Base-by-base conservation (phyloP, 2,113 vertebrate species). In the Hiodon tergisus region DNA sequence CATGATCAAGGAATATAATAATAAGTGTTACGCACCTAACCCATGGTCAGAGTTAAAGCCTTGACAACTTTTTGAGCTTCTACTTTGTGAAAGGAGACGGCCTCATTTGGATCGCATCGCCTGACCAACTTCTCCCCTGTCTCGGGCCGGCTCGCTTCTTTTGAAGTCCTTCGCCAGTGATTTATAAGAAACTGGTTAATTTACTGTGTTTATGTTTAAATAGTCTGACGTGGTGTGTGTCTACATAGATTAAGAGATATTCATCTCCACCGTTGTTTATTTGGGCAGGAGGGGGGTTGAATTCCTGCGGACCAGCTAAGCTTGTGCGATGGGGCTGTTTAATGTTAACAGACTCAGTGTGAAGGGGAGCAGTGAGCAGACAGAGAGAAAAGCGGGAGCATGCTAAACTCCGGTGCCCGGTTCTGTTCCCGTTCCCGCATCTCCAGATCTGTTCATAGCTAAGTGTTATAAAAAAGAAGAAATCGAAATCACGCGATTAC, bases 191-290 rank as follows among this genome's bases (percentile, higher is more conserved):
- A 57, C 10, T 11, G 10, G 0, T 48, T 50, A 48, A 14, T 62
- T 11, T 9, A 61, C 51, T 2, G 52, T 53, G 71, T 61, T 62
- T 72, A 16, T 14, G 13, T 63, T 51, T 73, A 10, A 73, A 47
- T 13, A 58, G 17, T 11, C 48, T 17, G 48, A 65, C 65, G 72
- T 65, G 72, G 50, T 7, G 61, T 57, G 73, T 59, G 72, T 65
- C 72, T 47, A 31, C 46, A 10, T 67, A 51, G 61, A 48, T 14
- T 67, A 67, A n/a, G 72, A 66, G 62, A 6, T 70, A n/a, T 16
- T 9, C 67, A 16, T 69, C 67, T 52, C 7, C 54, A 8, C 52
- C 17, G 2, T 11, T 69, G 67, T 69, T 69, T 69, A n/a, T 69
- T 53, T 52, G 50, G 47, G 67, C 7, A 3, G 16, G 53, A 8